phyloP scores from a whole-genome alignment of 2,797 vertebrate species.

The Intellagama lesueurii region DNA sequence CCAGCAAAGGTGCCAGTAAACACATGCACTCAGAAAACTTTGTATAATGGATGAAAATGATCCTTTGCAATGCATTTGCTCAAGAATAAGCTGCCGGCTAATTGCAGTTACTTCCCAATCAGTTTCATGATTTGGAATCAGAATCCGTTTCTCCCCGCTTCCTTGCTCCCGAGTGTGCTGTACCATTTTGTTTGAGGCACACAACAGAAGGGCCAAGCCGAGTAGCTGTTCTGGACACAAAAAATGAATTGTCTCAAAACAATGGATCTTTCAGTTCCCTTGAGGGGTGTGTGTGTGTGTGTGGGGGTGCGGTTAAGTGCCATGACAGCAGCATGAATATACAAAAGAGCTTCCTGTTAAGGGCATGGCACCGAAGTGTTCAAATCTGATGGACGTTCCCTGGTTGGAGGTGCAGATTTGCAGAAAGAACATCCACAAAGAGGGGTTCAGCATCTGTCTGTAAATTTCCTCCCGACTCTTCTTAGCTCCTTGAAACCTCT shows the following conservation, averaged over 20 bases:
- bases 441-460: constrained; percentile 68
- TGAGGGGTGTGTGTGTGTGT: constrained; percentile 53
- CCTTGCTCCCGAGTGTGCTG: constrained; percentile 57
- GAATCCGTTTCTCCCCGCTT: constrained; percentile 61
- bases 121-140: constrained; percentile 61
- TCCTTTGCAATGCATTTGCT: constrained; percentile 48
- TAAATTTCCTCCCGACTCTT: constrained; percentile 58
- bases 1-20: fast-evolving
- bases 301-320: constrained; percentile 56
- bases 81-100: constrained; percentile 27
- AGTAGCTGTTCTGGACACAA: constrained; percentile 85
- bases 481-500: constrained; percentile 51
- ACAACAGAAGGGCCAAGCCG: constrained; percentile 84
- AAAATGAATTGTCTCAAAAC: constrained; percentile 89
- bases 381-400: constrained; percentile 79
- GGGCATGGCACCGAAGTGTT: constrained; percentile 67
- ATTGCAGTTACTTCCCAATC: constrained; percentile 71
- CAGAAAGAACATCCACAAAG: constrained; percentile 69
- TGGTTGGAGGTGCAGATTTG: constrained; percentile 72
- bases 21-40: fast-evolving
- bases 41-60: constrained; percentile 5
- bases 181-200: constrained; percentile 69
- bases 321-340: constrained; percentile 80
- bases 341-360: constrained; percentile 83
- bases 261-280: constrained; percentile 83